A percentile compares a stretch with the other conserved stretches of the same genome.
Evolutionary conservation across 1,140 invertebrate species (phyloP).

Genomic region (Antheraea pernyi): DNA sequence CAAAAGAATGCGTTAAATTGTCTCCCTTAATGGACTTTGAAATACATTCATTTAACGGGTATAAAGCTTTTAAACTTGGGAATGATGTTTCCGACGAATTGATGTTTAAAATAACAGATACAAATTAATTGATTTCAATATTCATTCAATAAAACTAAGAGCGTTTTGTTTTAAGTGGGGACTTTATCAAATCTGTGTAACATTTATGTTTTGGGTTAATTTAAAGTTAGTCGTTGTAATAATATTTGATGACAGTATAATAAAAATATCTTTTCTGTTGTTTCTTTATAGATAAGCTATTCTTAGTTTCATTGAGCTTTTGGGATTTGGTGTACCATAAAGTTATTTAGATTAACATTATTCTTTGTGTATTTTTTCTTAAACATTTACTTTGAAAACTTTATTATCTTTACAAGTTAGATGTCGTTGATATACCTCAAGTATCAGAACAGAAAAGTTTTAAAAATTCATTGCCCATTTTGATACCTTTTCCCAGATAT

Average conservation of each 20-base stretch:
- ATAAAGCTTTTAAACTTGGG: background rate
- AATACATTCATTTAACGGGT: constrained; percentile 6
- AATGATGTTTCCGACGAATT: background rate
- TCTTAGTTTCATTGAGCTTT: no score
- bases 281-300: background rate
- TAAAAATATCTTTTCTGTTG: background rate
- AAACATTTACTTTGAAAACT: no score
- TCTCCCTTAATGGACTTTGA: constrained; percentile 9
- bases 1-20: constrained; percentile 10
- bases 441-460: no score
- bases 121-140: background rate
- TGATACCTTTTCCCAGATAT: no score
- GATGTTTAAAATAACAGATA: background rate
- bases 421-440: no score
- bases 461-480: no score
- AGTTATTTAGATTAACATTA: no score
- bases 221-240: background rate
- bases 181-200: background rate
- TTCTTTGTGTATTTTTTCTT: no score
- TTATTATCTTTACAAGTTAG: no score
- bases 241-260: background rate
- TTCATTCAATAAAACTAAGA: background rate
- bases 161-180: background rate
- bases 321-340: no score
- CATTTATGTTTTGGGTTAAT: background rate